Conservation (phyloP, 1,140 invertebrate genomes). For the Marisa cornuarietis region DNA sequence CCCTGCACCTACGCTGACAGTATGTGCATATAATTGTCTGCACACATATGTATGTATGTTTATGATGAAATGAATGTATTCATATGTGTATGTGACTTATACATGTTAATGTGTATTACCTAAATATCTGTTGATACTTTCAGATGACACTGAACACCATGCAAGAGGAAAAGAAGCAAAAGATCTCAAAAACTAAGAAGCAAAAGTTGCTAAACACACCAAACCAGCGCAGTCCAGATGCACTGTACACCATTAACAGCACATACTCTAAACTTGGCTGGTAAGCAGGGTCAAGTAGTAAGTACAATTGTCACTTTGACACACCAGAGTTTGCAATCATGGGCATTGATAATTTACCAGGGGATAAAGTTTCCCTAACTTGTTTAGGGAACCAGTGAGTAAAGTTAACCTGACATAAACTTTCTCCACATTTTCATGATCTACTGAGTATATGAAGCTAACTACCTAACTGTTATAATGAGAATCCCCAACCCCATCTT, state of each 20-base stretch:
- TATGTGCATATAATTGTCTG: neutral
- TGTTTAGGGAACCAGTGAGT: too few species aligned
- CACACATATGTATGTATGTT: neutral
- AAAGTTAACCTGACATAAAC: too few species aligned
- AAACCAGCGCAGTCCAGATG: slow-evolving; percentile 17
- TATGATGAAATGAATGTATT: neutral
- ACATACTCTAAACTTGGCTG: slow-evolving; percentile 34
- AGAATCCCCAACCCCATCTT: too few species aligned
- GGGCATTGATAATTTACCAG: too few species aligned
- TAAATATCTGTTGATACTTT: neutral
- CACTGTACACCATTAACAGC: slow-evolving; percentile 27
- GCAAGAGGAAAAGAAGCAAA: neutral
- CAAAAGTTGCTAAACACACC: neutral
- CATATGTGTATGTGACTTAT: neutral
- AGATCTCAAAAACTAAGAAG: neutral
- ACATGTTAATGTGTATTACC: too few species aligned
- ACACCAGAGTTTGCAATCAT: too few species aligned
- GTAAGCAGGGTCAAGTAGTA: slow-evolving; percentile 5
- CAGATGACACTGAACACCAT: neutral
- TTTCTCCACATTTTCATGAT: too few species aligned
- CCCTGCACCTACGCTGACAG: slow-evolving; percentile 26
- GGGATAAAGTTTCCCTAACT: too few species aligned
- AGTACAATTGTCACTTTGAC: too few species aligned
- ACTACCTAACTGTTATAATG: too few species aligned
- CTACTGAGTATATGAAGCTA: too few species aligned